Evolutionary conservation across 1,140 invertebrate genomes (phyloP), one percentile per base, ranked within the genome.

Genomic region (Bathynomus jamesi): DNA sequence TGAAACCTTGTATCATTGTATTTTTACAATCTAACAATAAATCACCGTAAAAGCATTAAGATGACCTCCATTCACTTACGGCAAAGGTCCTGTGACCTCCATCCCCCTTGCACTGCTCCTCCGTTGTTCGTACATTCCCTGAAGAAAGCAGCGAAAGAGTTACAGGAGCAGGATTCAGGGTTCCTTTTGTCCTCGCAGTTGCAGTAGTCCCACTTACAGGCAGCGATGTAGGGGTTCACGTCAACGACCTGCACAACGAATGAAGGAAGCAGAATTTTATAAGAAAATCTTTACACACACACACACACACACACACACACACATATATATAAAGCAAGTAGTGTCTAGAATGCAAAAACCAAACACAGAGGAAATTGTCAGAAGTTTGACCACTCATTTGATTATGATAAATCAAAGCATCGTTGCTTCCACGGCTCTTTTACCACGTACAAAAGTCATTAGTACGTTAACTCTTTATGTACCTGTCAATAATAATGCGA

Each of bases 201-300:
- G 79, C 93, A 96, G 82, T 94, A 87, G 80, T 95, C 94, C 82
- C 90, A 94, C 72, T 93, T 79, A 80, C 94, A 96, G 79, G 91
- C 87, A 75, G 89, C 86, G 80, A 92, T 90, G 81, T 86, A 94
- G 21, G 87, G 82, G 46, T 88, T 86, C 3, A 91, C 89, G 79
- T 94, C 91, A 17, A 94, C 90, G 76, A 88, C 83, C 86, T 86
- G 83, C 83, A 71, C 66, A 80, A n/a, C n/a, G n/a, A n/a, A n/a
- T n/a, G n/a, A 80, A 78, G 65, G 24, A 29, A 28, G 30, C 24
- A 25, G 13, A n/a, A 24, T 27, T 28, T 28, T 11, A 24, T 21
- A 11, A 61, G 21, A 27, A 76, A 13, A n/a, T n/a, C n/a, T n/a
- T n/a, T n/a, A n/a, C n/a, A n/a, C n/a, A n/a, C n/a, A n/a, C 62